Percentiles rank a stretch among this genome's conserved stretches.
These are phyloP conservation scores for Prionailurus viverrinus DNA, from an alignment of 2,113 vertebrate genomes.

Conservation along the genomic window DNA sequence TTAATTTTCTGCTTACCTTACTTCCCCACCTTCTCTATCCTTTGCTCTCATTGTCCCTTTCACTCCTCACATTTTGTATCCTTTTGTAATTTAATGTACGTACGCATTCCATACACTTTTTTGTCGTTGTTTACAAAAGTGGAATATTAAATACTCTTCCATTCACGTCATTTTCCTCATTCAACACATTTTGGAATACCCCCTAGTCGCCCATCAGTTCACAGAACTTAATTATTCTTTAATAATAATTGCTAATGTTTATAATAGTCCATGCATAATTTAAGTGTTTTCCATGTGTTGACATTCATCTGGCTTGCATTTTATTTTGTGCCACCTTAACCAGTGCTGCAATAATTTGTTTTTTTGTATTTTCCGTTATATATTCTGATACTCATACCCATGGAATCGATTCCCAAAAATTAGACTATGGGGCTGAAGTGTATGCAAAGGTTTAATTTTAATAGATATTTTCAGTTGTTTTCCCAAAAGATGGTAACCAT, in stretches of 20 bases:
- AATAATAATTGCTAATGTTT: background rate
- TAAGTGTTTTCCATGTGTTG: background rate
- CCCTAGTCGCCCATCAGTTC: background rate
- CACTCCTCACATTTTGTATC: background rate
- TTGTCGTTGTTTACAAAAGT: background rate
- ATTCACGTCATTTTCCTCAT: background rate
- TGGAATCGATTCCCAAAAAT: background rate
- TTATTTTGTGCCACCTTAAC: background rate
- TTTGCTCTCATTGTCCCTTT: background rate
- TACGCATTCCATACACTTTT: background rate
- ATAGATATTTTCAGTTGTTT: background rate
- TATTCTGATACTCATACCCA: background rate
- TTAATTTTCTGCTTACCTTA: background rate
- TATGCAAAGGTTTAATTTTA: background rate
- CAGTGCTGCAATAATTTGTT: background rate
- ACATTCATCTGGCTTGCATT: background rate
- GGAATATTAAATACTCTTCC: background rate
- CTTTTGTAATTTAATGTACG: background rate
- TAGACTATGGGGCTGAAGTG: background rate
- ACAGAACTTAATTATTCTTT: constrained; percentile 4
- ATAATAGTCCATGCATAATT: background rate
- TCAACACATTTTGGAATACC: background rate
- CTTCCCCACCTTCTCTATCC: background rate
- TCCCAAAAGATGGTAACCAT: background rate
- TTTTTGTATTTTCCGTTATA: background rate